phyloP scores from a whole-genome alignment of 2,888 invertebrate species.

The Peribatodes rhomboidaria region DNA sequence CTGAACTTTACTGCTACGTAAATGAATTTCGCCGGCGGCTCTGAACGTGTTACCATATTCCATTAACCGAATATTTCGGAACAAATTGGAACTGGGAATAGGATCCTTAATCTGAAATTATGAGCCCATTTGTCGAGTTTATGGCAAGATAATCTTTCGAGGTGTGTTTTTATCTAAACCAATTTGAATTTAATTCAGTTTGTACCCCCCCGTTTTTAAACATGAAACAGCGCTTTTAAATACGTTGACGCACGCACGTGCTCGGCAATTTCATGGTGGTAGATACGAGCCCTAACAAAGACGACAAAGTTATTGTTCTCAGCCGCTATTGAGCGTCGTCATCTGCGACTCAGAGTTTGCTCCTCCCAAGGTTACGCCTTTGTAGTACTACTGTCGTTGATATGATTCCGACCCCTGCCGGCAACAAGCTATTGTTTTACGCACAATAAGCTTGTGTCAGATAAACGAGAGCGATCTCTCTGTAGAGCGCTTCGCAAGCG shows the following conservation, averaged over 20 bases:
- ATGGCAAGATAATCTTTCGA: constrained; percentile 40
- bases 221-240: constrained; percentile 42
- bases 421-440: constrained; percentile 66
- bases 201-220: constrained; percentile 26
- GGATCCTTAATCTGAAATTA: constrained; percentile 44
- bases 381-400: constrained; percentile 49
- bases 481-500: constrained; percentile 51
- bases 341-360: constrained; percentile 64
- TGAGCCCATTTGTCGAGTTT: constrained; percentile 41
- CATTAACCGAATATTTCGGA: constrained; percentile 49
- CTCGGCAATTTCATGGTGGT: constrained; percentile 57
- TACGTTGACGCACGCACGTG: constrained; percentile 61
- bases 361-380: constrained; percentile 62
- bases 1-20: constrained; percentile 39
- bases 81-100: constrained; percentile 48
- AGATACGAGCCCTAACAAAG: constrained; percentile 67
- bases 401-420: constrained; percentile 55
- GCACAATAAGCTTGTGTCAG: constrained; percentile 58
- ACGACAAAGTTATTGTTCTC: constrained; percentile 70
- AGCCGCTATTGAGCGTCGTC: constrained; percentile 53
- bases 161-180: constrained; percentile 40
- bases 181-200: constrained; percentile 34
- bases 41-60: constrained; percentile 46
- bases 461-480: constrained; percentile 61
- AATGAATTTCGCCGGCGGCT: constrained; percentile 42